Evolutionary conservation across 2,888 invertebrate species (phyloP).

Genomic region (Eurytoma adleriae): DNA sequence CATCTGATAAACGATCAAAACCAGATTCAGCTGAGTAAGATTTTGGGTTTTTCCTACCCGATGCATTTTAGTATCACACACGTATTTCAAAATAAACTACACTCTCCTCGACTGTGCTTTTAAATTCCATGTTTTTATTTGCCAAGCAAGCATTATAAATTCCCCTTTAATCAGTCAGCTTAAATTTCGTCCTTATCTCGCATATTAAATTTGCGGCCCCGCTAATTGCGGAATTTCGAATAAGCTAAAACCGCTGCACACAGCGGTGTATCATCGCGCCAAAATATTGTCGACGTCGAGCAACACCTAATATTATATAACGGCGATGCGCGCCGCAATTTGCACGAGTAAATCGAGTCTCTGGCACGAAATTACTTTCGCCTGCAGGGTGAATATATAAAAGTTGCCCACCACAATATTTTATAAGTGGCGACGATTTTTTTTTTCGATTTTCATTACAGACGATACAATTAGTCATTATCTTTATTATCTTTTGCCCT

Average conservation of each 20-base stretch:
- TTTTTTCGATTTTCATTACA: conserved; percentile 6
- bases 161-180: neutral
- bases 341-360: neutral
- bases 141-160: neutral
- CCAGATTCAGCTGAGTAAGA: too few species aligned
- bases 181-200: neutral
- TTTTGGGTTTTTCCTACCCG: too few species aligned
- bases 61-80: too few species aligned
- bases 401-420: neutral
- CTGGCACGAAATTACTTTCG: conserved; percentile 21
- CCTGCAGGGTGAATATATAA: neutral
- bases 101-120: too few species aligned
- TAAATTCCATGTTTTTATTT: too few species aligned
- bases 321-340: neutral
- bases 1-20: too few species aligned
- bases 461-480: conserved; percentile 12
- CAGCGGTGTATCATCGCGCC: neutral
- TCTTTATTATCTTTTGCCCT: neutral
- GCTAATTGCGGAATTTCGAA: conserved; percentile 36
- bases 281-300: neutral
- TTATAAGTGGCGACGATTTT: conserved; percentile 1
- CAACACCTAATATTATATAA: neutral
- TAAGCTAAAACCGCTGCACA: neutral
- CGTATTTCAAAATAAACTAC: too few species aligned
- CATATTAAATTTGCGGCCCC: conserved; percentile 13